Evolutionary conservation across 2,113 vertebrate species (phyloP), one percentile per base, ranked within the genome.

Genomic region (Tor tambroides): DNA sequence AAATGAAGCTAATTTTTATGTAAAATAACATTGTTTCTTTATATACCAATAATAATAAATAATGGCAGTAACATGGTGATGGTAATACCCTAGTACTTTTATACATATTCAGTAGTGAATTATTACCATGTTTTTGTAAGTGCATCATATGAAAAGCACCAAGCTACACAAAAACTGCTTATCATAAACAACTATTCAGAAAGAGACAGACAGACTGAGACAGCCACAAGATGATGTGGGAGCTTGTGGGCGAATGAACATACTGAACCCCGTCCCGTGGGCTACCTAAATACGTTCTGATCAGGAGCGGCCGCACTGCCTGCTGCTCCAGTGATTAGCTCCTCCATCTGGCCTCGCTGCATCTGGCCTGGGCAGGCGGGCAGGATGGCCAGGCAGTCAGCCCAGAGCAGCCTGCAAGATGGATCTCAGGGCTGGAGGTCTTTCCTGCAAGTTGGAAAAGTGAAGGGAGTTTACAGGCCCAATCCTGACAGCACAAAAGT

Each of bases 301-400:
- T 90, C 88, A 78, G 85, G 84, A 90, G 88, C 79, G 90, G 11
- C 89, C 69, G 59, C 85, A 89, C 89, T 72, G 91, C 94, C 91
- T 91, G 92, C 94, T 93, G 94, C 92, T 93, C 90, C 92, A 90
- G 90, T 91, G 93, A 95, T 95, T 94, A 94, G 92, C 91, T 88
- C 59, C 88, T 94, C 94, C 94, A 95, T 95, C 94, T 95, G 95
- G 95, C 93, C 91, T 87, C 78, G 11, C 82, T 90, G 88, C 91
- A 91, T 91, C 89, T 91, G 90, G 90, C 85, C 89, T 88, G 90
- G 84, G 87, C 61, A 88, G 91, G 87, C 88, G 80, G 76, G 79
- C 63, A 74, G 43, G 76, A 83, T 83, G 56, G 81, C 67, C 72
- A 85, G 88, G 91, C 91, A 91, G 89, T 86, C 90, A 91, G 92